A percentile compares a stretch with the other conserved stretches of the same genome.
Conservation (phyloP, 2,113 vertebrate species). For the Tenebrosternarchus preto region DNA sequence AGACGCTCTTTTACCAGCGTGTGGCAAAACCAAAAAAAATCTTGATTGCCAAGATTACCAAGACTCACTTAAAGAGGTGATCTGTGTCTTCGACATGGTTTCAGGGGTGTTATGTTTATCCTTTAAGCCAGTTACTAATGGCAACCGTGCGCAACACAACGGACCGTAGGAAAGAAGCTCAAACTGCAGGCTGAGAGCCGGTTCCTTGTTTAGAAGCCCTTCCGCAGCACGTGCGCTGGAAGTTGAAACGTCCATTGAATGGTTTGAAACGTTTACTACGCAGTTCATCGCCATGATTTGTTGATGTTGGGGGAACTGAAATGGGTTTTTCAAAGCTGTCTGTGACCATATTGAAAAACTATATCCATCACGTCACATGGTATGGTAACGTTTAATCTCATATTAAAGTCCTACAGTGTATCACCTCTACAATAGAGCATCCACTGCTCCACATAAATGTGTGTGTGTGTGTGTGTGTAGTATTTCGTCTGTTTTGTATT, state of each 20-base stretch:
- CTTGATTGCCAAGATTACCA: neutral
- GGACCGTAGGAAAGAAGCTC: neutral
- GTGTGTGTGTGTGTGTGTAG: slow-evolving; percentile 48
- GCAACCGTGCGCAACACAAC: too few relatives aligned
- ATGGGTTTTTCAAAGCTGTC: neutral
- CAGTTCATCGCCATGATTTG: neutral
- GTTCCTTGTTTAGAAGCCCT: neutral
- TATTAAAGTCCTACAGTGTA: neutral
- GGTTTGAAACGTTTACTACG: neutral
- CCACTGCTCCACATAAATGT: slow-evolving; percentile 17
- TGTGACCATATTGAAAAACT: neutral
- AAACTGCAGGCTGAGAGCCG: too few relatives aligned
- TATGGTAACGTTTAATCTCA: neutral
- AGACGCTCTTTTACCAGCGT: neutral
- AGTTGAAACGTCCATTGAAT: neutral
- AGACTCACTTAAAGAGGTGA: neutral
- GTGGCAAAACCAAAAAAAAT: too few relatives aligned
- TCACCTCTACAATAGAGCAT: neutral
- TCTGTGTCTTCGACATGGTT: too few relatives aligned
- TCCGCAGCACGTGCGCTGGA: neutral
- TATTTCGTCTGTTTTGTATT: slow-evolving; percentile 64
- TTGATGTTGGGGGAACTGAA: too few relatives aligned
- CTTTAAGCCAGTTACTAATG: too few relatives aligned
- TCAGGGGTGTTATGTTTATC: too few relatives aligned
- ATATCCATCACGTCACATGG: neutral